phyloP scores from a whole-genome alignment of 1,140 invertebrate species.

The Achatina immaculata region DNA sequence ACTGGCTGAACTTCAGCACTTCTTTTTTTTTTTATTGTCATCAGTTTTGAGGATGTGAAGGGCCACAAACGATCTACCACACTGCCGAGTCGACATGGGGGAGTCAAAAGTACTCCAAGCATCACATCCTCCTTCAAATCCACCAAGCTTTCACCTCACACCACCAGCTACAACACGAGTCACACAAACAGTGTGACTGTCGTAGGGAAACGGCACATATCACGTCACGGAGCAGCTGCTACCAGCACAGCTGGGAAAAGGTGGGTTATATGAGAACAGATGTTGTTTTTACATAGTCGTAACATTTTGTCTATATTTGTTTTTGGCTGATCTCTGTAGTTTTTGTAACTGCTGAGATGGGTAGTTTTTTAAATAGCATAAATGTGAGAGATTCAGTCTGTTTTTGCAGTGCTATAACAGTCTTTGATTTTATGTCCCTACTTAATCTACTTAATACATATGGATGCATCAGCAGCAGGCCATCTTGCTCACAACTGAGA shows the following conservation, averaged over 20 bases:
- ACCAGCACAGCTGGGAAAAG: conserved; percentile 56
- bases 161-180: conserved; percentile 50
- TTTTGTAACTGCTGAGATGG: too few relatives aligned
- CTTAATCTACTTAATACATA: too few relatives aligned
- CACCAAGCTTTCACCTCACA: conserved; percentile 59
- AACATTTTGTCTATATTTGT: too few relatives aligned
- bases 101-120: conserved; percentile 64
- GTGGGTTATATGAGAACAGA: conserved; percentile 39
- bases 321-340: too few relatives aligned
- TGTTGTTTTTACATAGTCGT: neutral
- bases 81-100: conserved; percentile 54
- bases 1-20: too few relatives aligned
- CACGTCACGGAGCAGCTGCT: conserved; percentile 44
- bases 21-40: too few relatives aligned
- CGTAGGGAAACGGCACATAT: conserved; percentile 40
- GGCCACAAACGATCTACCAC: conserved; percentile 64
- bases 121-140: conserved; percentile 65
- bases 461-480: too few relatives aligned
- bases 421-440: too few relatives aligned
- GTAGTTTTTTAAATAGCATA: too few relatives aligned
- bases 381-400: too few relatives aligned
- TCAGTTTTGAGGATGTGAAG: conserved; percentile 60
- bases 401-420: too few relatives aligned
- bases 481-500: too few relatives aligned
- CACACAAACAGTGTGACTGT: conserved; percentile 32